phyloP scores from a whole-genome alignment of 1,140 invertebrate genomes.

The Cyphomyrmex costatus region DNA sequence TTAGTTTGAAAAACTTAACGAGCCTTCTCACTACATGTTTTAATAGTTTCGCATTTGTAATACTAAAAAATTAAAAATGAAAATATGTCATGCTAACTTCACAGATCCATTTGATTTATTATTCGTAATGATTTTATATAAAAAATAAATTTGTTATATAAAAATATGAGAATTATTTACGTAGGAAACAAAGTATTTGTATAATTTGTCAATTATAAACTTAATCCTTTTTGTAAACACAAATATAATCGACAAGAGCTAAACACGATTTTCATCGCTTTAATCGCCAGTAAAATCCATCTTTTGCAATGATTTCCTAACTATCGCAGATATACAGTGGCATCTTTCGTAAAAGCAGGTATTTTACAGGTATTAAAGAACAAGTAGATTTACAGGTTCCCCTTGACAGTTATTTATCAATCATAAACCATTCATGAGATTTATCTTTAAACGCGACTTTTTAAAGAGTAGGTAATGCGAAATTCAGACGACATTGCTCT shows the following conservation, averaged over 20 bases:
- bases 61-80: no score
- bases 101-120: neutral
- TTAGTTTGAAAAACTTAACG: no score
- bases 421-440: slow-evolving; percentile 52
- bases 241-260: neutral
- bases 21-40: no score
- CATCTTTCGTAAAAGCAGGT: slow-evolving; percentile 24
- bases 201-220: neutral
- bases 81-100: no score
- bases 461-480: slow-evolving; percentile 31
- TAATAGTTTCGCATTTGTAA: no score
- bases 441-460: slow-evolving; percentile 38
- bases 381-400: slow-evolving; percentile 53
- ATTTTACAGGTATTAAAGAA: slow-evolving; percentile 56
- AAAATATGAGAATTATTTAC: neutral
- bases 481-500: slow-evolving; percentile 5
- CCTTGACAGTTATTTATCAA: slow-evolving; percentile 58
- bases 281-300: slow-evolving; percentile 28
- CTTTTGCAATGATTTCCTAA: slow-evolving; percentile 38
- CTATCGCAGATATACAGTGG: slow-evolving; percentile 12
- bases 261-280: neutral
- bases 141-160: neutral
- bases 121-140: neutral
- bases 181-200: neutral
- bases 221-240: neutral